Percentiles rank a stretch among this genome's conserved stretches.
phyloP scores from a whole-genome alignment of 2,888 invertebrate genomes.

The Rhingia rostrata region DNA sequence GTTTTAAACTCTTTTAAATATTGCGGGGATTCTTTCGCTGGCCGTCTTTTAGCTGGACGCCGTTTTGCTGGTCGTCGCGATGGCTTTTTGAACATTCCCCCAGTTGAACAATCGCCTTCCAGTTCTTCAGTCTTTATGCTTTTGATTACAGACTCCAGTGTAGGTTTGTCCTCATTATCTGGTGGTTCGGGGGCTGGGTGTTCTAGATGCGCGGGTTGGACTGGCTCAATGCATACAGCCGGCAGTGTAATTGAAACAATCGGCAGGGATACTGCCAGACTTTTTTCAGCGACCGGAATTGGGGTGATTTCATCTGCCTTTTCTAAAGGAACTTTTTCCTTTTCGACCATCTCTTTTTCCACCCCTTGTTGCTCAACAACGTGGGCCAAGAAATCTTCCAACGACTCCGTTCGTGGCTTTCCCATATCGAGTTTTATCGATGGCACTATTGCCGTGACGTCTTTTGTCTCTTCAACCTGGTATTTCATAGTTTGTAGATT shows the following conservation, averaged over 20 bases:
- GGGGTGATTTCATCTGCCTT: neutral
- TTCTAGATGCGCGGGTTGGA: neutral
- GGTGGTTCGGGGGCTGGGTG: neutral
- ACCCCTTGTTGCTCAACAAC: slow-evolving; percentile 33
- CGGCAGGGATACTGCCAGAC: neutral
- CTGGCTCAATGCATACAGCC: neutral
- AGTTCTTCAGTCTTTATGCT: slow-evolving; percentile 42
- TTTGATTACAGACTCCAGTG: slow-evolving; percentile 20
- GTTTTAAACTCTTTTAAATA: neutral
- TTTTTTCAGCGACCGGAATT: neutral
- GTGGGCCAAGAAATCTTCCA: slow-evolving; percentile 39
- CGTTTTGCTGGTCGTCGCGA: neutral
- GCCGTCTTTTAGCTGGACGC: neutral
- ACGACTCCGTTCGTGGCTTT: slow-evolving; percentile 22
- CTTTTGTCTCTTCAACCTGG: too few relatives aligned
- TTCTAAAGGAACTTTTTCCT: neutral
- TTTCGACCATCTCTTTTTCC: neutral
- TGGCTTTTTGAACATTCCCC: slow-evolving; percentile 30
- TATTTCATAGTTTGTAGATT: neutral
- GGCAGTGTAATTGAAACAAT: neutral
- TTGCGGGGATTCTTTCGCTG: slow-evolving; percentile 1
- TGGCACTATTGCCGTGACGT: neutral
- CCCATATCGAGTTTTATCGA: neutral
- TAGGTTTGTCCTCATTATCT: neutral
- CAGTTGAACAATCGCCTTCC: slow-evolving; percentile 11